Percentiles rank a stretch among this genome's conserved stretches.
These are phyloP conservation scores for Cheilosia pagana DNA, from an alignment of 2,888 invertebrate species.

Conservation along the genomic window DNA sequence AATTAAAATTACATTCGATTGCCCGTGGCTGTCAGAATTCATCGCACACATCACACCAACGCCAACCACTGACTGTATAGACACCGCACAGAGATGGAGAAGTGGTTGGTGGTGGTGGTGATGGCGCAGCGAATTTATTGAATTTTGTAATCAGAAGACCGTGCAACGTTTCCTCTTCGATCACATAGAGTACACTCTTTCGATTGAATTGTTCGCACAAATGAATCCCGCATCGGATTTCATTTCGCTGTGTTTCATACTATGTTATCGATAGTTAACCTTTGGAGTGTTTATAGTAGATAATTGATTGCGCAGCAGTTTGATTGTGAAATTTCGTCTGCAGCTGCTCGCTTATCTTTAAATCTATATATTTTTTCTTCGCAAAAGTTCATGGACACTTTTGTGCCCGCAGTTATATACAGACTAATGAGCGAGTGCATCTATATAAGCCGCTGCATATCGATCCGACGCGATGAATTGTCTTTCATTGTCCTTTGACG, in stretches of 20 bases:
- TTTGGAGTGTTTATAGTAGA: slow-evolving; percentile 55
- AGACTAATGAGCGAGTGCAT: slow-evolving; percentile 1
- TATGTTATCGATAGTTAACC: slow-evolving; percentile 62
- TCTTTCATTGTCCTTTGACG: slow-evolving; percentile 5
- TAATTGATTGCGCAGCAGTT: slow-evolving; percentile 51
- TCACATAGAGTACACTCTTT: not conserved
- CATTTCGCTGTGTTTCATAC: slow-evolving; percentile 40
- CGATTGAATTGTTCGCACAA: slow-evolving; percentile 24
- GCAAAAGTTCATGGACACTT: slow-evolving; percentile 55
- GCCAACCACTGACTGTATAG: not conserved
- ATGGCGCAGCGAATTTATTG: slow-evolving; percentile 16
- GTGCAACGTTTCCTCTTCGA: not conserved
- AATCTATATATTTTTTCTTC: slow-evolving; percentile 50
- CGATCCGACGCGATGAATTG: not conserved
- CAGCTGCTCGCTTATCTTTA: slow-evolving; percentile 35
- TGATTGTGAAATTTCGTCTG: not conserved
- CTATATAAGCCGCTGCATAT: not conserved
- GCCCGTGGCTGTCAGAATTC: not conserved
- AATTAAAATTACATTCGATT: slow-evolving; percentile 70
- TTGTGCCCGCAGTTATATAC: slow-evolving; percentile 15
- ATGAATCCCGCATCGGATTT: slow-evolving; percentile 11
- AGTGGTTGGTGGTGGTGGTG: not conserved
- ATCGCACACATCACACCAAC: too few relatives aligned
- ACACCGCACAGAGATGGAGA: not conserved
- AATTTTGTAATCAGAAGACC: slow-evolving; percentile 36